A percentile compares a stretch with the other conserved stretches of the same genome.
Evolutionary conservation across 2,113 vertebrate species (phyloP).

Genomic region (Saguinus imperator): DNA sequence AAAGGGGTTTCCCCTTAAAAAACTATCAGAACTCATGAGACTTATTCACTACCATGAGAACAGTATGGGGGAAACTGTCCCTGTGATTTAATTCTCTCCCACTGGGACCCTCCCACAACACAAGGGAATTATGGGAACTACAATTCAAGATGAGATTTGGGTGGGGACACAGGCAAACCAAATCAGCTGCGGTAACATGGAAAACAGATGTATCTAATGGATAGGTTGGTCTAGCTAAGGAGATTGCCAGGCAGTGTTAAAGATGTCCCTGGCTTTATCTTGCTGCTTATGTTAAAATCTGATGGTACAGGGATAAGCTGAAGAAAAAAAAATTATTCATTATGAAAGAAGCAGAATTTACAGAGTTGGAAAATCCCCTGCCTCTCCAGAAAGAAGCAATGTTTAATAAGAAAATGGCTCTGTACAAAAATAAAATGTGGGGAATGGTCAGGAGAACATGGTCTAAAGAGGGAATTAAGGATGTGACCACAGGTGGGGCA

Average conservation of each 20-base stretch:
- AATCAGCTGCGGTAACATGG: not conserved
- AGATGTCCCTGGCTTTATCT: not conserved
- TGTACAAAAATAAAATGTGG: not conserved
- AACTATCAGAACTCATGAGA: too few relatives aligned
- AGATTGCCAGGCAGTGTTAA: not conserved
- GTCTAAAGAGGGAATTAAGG: not conserved
- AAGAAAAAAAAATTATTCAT: not conserved
- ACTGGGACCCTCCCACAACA: too few relatives aligned
- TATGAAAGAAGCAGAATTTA: not conserved
- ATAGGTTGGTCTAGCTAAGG: not conserved
- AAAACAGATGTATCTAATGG: not conserved
- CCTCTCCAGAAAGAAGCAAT: not conserved
- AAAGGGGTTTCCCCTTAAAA: too few relatives aligned
- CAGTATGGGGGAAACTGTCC: too few relatives aligned
- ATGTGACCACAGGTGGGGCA: too few relatives aligned
- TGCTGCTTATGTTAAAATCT: not conserved
- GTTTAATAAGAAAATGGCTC: not conserved
- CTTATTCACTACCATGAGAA: too few relatives aligned
- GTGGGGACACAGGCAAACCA: too few relatives aligned
- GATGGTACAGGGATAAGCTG: not conserved
- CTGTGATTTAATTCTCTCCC: too few relatives aligned
- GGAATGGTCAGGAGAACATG: not conserved
- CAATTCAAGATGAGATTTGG: too few relatives aligned
- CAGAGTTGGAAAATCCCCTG: not conserved
- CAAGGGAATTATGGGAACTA: too few relatives aligned